Base-by-base conservation (phyloP, 2,113 vertebrate species). In the Hyla sarda region DNA sequence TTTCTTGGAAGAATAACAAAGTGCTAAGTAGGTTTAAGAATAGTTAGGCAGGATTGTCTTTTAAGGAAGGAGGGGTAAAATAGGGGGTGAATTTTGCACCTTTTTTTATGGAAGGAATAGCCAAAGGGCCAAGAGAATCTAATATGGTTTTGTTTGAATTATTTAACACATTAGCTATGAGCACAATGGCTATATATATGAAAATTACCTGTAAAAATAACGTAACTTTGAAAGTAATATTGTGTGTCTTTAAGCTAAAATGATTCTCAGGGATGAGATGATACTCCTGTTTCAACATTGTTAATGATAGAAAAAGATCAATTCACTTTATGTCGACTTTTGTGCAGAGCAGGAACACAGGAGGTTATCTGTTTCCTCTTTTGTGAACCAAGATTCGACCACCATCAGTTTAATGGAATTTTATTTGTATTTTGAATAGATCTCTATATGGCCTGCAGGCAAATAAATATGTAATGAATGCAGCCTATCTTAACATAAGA, bases 151-250 rank as follows among this genome's bases (percentile, higher is more conserved):
- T 82, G 54, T 87, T 87, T 87, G 85, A 87, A 87, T 87, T 87
- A 87, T 87, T 87, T 87, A 87, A 82, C 85, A 87, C 85, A 82
- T 87, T 87, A 87, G 85, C 77, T 74, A 87, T 87, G 85, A 87
- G 85, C 85, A 74, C 85, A 82, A 74, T 87, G 78, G 85, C 85
- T 87, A 87, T 82, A 82, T 82, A 87, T 87, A 82, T 82, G 85
- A 87, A 87, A 87, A 87, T 87, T 87, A 87, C 77, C 78, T 87
- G 85, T 74, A 87, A 87, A 85, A 87, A 81, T 87, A 81, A 87
- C 67, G 71, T 82, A 87, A 87, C 77, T 74, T 74, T 81, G 78
- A 45, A 82, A 73, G 69, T 87, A 67, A 87, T 87, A 87, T 82
- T 86, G 84, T 86, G 76, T 79, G 77, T 86, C 76, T 86, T 86